A percentile compares a stretch with the other conserved stretches of the same genome.
These are phyloP conservation scores for Lophotriccus pileatus DNA, from an alignment of 2,797 vertebrate species.

Conservation along the genomic window DNA sequence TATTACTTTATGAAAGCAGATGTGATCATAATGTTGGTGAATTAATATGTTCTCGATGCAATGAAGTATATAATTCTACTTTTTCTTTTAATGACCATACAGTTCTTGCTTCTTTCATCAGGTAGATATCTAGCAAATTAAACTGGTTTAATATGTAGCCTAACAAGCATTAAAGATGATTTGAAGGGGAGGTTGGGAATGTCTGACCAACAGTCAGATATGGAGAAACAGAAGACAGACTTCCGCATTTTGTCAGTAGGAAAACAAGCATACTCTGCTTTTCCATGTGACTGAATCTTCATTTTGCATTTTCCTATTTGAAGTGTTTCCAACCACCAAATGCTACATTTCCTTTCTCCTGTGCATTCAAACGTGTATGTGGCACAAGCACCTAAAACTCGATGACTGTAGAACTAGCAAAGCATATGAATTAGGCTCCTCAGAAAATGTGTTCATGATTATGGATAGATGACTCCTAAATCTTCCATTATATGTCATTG, in stretches of 20 bases:
- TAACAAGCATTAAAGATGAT: neutral
- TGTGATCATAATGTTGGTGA: neutral
- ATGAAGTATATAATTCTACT: neutral
- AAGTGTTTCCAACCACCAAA: neutral
- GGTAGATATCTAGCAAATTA: neutral
- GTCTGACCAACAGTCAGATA: neutral
- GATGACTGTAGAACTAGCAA: neutral
- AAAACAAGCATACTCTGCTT: neutral
- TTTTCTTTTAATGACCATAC: neutral
- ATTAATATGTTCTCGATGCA: neutral
- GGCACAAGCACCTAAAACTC: neutral
- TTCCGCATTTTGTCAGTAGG: neutral
- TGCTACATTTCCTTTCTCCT: neutral
- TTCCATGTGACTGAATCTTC: neutral
- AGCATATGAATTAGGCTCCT: neutral
- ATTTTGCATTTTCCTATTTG: neutral
- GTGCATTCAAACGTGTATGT: neutral
- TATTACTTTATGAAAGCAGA: neutral
- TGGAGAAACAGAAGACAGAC: neutral
- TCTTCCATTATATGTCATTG: neutral
- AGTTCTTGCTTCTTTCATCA: neutral
- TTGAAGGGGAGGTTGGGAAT: rapidly evolving
- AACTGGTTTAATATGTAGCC: neutral
- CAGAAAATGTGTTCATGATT: neutral
- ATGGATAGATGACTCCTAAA: neutral